These are phyloP conservation scores for Dryocosmus kuriphilus DNA, from an alignment of 2,888 invertebrate species.

Conservation along the genomic window DNA sequence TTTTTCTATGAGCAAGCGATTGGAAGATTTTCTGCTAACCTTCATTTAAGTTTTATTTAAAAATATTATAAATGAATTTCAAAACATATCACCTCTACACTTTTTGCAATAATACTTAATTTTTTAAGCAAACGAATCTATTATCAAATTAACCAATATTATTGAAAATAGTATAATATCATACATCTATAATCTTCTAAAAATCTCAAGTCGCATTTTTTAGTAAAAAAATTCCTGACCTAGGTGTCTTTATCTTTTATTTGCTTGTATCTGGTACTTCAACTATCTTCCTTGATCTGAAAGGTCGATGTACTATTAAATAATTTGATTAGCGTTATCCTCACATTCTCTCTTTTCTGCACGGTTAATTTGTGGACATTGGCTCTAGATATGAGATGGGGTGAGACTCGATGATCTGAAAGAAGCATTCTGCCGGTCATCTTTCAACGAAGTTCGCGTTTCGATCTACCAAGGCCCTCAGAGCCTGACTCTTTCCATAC, in stretches of 20 bases:
- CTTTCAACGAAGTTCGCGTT: constrained; percentile 52
- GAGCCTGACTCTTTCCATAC: neutral
- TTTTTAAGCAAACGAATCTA: too few relatives aligned
- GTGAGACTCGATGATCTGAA: constrained; percentile 4
- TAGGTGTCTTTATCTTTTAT: neutral
- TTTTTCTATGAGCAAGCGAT: too few relatives aligned
- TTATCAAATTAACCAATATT: too few relatives aligned
- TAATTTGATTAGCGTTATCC: constrained; percentile 8
- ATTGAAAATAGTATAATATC: neutral
- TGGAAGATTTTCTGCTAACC: too few relatives aligned
- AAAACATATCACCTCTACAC: too few relatives aligned
- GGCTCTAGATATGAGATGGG: neutral
- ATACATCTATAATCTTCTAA: neutral
- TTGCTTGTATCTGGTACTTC: neutral
- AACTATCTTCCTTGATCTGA: neutral
- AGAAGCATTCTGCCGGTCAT: constrained; percentile 45
- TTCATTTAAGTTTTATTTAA: too few relatives aligned
- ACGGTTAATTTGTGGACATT: constrained; percentile 17
- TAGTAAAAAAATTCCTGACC: neutral
- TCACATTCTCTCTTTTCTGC: constrained; percentile 2
- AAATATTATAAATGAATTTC: too few relatives aligned
- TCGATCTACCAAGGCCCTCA: neutral
- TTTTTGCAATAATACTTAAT: too few relatives aligned
- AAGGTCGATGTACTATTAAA: constrained; percentile 3
- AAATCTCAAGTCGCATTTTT: neutral